phyloP scores from a whole-genome alignment of 2,797 vertebrate species.

The Gymnothorax javanicus region DNA sequence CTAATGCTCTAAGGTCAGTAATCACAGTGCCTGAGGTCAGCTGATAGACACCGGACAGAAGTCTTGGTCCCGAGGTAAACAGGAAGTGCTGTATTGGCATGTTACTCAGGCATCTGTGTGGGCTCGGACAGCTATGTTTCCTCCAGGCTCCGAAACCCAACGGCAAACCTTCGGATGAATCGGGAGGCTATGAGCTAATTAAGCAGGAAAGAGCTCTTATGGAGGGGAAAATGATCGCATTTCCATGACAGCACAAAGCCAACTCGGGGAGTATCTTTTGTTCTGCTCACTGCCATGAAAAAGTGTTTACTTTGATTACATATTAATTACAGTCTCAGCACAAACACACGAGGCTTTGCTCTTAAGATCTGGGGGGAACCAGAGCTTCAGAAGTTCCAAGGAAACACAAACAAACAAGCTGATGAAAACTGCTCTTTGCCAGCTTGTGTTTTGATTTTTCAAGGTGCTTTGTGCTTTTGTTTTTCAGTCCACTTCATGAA shows the following conservation, averaged over 20 bases:
- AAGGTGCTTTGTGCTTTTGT: slow-evolving; percentile 73
- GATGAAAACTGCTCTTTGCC: slow-evolving; percentile 68
- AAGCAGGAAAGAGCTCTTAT: slow-evolving; percentile 60
- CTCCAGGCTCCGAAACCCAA: slow-evolving; percentile 64
- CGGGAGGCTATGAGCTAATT: slow-evolving; percentile 66
- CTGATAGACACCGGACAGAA: not conserved
- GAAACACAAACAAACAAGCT: slow-evolving; percentile 71
- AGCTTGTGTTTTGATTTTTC: slow-evolving; percentile 77
- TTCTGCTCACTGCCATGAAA: slow-evolving; percentile 60
- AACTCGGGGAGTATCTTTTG: slow-evolving; percentile 68
- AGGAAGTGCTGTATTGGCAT: not conserved
- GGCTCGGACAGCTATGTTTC: not conserved
- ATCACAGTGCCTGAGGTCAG: not conserved
- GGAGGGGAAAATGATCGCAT: slow-evolving; percentile 59
- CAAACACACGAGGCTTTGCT: slow-evolving; percentile 62
- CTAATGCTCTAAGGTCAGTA: not conserved
- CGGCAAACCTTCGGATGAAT: slow-evolving; percentile 64
- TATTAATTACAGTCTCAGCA: slow-evolving; percentile 83
- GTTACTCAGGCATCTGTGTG: not conserved
- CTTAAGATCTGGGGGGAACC: slow-evolving; percentile 70
- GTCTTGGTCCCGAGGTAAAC: not conserved
- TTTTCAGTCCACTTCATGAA: slow-evolving; percentile 70
- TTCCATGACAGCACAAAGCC: slow-evolving; percentile 70
- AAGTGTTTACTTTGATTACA: slow-evolving; percentile 78
- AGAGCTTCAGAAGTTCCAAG: slow-evolving; percentile 51